phyloP scores from a whole-genome alignment of 2,113 vertebrate species.

The Epinephelus cyanopodus region DNA sequence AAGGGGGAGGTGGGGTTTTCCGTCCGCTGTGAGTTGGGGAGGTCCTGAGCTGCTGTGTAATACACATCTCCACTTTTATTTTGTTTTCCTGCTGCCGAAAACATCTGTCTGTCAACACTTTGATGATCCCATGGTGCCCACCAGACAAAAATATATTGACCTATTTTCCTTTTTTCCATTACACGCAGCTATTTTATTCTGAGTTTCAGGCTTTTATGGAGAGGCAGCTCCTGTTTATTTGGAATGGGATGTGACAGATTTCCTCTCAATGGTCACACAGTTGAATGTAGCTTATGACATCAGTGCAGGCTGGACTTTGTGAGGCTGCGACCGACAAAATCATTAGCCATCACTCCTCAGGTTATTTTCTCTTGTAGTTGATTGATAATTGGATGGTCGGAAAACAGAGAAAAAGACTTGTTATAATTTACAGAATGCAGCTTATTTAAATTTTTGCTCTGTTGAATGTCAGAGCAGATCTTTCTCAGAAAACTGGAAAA shows the following conservation, averaged over 20 bases:
- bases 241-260: conserved; percentile 45
- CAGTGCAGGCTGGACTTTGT: neutral
- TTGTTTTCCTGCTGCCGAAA: conserved; percentile 31
- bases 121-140: neutral
- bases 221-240: neutral
- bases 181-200: neutral
- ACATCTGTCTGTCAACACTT: conserved; percentile 18
- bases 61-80: conserved; percentile 23
- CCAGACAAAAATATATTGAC: conserved; percentile 34
- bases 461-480: neutral
- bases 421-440: neutral
- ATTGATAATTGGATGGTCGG: neutral
- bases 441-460: neutral
- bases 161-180: conserved; percentile 20
- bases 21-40: conserved; percentile 53
- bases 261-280: conserved; percentile 23
- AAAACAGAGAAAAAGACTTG: neutral
- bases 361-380: neutral
- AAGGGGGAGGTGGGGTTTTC: neutral
- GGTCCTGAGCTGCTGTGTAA: neutral
- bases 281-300: conserved; percentile 12
- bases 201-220: neutral
- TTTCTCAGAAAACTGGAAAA: neutral
- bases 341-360: neutral
- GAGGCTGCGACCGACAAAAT: neutral